Conservation (phyloP, 1,140 invertebrate species). For the Philopotamus ludificatus region DNA sequence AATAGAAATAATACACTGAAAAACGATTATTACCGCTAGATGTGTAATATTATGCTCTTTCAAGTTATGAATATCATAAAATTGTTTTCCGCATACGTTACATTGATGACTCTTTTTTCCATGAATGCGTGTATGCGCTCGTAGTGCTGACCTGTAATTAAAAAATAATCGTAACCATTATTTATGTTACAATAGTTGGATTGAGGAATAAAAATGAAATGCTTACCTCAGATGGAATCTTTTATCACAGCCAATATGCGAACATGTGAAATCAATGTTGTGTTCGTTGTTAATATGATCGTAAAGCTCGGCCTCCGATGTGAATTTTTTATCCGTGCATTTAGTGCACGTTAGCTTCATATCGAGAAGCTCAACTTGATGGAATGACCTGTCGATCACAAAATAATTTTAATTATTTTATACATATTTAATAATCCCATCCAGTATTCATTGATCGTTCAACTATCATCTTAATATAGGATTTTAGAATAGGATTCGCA, state of each 20-base stretch:
- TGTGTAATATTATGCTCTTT: slow-evolving; percentile 57
- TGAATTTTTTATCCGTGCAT: slow-evolving; percentile 22
- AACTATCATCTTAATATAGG: not conserved
- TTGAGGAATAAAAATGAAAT: slow-evolving; percentile 39
- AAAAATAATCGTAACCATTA: not conserved
- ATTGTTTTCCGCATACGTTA: slow-evolving; percentile 52
- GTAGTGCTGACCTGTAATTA: slow-evolving; percentile 53
- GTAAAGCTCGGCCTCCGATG: slow-evolving; percentile 29
- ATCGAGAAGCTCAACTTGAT: slow-evolving; percentile 31
- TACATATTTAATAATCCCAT: too few species aligned
- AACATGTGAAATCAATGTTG: slow-evolving; percentile 27
- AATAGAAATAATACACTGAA: slow-evolving; percentile 4
- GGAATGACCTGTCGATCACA: slow-evolving; percentile 32
- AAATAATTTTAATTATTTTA: slow-evolving; percentile 4
- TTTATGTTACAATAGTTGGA: not conserved
- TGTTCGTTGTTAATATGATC: slow-evolving; percentile 39
- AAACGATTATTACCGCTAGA: slow-evolving; percentile 46
- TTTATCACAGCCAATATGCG: slow-evolving; percentile 44
- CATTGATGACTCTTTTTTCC: slow-evolving; percentile 54
- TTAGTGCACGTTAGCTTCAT: slow-evolving; percentile 19
- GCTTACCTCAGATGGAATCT: slow-evolving; percentile 39
- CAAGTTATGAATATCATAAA: slow-evolving; percentile 55
- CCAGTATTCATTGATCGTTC: not conserved
- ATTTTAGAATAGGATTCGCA: not conserved
- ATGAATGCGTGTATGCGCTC: slow-evolving; percentile 53